Base-by-base conservation (phyloP, 2,888 invertebrate genomes). In the Agrotis segetum region DNA sequence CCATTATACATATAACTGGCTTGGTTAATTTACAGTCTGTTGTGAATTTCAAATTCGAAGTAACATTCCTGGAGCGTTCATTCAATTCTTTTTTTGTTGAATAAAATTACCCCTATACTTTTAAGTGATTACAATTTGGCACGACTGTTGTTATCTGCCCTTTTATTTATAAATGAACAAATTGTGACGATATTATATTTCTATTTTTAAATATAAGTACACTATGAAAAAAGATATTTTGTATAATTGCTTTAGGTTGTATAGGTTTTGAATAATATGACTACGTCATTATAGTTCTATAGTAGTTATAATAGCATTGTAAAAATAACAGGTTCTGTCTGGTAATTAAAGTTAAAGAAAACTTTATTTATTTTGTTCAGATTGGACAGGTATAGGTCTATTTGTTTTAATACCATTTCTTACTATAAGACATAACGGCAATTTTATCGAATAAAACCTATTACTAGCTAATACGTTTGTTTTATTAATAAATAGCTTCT, bases 201-300 rank as follows among this genome's bases (percentile, higher is more conserved):
- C 88, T 94, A 93, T 87, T 88, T 74, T 82, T 88, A 88, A 89
- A 89, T 82, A 87, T 93, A 93, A 94, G 94, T 94, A 95, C 94
- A 95, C 88, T 89, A 89, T 88, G 90, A 91, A 89, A 88, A 89
- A 92, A 88, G 89, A 93, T 95, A 95, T 95, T 95, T 95, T 95
- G 94, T 96, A 95, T 94, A 94, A 95, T 95, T 94, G 92, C 92
- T 90, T 94, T 94, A 94, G 95, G 95, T 95, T 96, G 95, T 95
- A 93, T 95, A 95, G 92, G 92, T 91, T 92, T 85, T 77, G 77
- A 81, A 88, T 85, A 87, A 87, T 87, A 89, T 82, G 83, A 91
- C 89, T 90, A 90, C 90, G 88, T 83, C 70, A 87, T 87, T 86
- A 88, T 93, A 93, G 92, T 87, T 88, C 77, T 91, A 90, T 87